Evolutionary conservation across 2,888 invertebrate genomes (phyloP).

Genomic region (Aphelenchoides bicaudatus): DNA sequence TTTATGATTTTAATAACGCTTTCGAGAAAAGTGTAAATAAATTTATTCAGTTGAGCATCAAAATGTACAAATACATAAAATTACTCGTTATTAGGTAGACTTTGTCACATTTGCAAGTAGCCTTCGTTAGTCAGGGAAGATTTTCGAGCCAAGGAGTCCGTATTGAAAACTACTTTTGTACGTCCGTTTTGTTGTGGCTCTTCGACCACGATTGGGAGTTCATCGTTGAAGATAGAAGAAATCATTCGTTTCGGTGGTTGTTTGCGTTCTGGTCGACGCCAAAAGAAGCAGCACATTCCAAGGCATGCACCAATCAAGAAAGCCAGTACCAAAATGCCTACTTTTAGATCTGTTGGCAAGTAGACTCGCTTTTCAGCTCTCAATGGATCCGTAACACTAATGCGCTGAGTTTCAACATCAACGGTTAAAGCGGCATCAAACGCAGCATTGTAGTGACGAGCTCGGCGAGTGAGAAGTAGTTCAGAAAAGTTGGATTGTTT

Average conservation of each 20-base stretch:
- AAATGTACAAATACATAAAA: no score
- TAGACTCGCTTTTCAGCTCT: constrained; percentile 6
- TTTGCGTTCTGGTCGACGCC: constrained; percentile 13
- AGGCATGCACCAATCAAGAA: constrained; percentile 22
- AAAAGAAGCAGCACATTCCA: constrained; percentile 25
- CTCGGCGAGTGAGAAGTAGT: constrained; percentile 27
- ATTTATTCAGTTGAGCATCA: no score
- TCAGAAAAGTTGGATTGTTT: constrained; percentile 28
- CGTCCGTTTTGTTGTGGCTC: no score
- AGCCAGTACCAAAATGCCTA: constrained; percentile 18
- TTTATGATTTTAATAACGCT: background rate
- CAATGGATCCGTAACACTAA: constrained; percentile 21
- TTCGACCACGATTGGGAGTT: constrained; percentile 2
- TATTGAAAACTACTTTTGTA: no score
- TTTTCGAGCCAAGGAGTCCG: background rate
- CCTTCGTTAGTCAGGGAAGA: background rate
- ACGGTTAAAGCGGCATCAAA: constrained; percentile 33
- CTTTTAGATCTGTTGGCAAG: background rate
- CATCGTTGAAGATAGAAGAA: constrained; percentile 4
- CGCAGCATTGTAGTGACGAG: constrained; percentile 26
- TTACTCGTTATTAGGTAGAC: background rate
- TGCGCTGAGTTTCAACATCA: constrained; percentile 21
- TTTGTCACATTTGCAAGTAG: constrained; percentile 2
- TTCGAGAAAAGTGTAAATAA: no score
- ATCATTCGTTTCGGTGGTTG: background rate